Percentiles rank a stretch among this genome's conserved stretches.
Evolutionary conservation across 1,140 invertebrate species (phyloP).

Genomic region (Heliothis subflexa): DNA sequence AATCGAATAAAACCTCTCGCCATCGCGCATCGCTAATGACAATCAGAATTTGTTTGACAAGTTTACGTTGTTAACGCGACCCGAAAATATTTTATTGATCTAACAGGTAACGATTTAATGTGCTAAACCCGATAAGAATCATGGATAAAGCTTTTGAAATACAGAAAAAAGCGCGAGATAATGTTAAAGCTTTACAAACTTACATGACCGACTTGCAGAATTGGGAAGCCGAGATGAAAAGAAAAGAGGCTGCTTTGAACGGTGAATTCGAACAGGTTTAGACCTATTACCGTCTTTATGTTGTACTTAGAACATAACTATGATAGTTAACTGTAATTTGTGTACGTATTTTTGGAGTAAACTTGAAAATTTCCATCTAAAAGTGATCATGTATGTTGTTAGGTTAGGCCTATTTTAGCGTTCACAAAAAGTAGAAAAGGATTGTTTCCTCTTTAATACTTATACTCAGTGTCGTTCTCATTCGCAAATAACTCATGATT

Average conservation of each 20-base stretch:
- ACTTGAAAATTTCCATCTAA: conserved; percentile 1
- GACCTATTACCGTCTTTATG: conserved; percentile 52
- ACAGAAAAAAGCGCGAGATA: conserved; percentile 91
- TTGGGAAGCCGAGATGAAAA: conserved; percentile 95
- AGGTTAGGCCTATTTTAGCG: conserved; percentile 23
- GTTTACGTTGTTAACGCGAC: conserved; percentile 34
- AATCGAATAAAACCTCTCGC: no score
- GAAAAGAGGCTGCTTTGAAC: conserved; percentile 90
- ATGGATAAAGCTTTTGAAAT: conserved; percentile 84
- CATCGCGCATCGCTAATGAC: no score
- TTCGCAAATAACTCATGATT: neutral
- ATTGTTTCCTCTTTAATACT: neutral
- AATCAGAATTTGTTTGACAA: conserved; percentile 46
- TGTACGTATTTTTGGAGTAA: conserved; percentile 34
- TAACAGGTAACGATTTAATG: conserved; percentile 71
- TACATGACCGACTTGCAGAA: conserved; percentile 92
- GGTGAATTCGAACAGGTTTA: conserved; percentile 79
- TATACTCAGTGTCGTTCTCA: neutral
- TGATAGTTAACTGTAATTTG: conserved; percentile 23
- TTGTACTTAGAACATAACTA: conserved; percentile 37
- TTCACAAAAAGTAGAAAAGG: neutral
- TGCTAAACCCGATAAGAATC: conserved; percentile 55
- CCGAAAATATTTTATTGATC: conserved; percentile 62
- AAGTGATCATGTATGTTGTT: conserved; percentile 25
- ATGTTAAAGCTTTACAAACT: conserved; percentile 90